phyloP scores from a whole-genome alignment of 2,888 invertebrate species.

The Nomada fucata region DNA sequence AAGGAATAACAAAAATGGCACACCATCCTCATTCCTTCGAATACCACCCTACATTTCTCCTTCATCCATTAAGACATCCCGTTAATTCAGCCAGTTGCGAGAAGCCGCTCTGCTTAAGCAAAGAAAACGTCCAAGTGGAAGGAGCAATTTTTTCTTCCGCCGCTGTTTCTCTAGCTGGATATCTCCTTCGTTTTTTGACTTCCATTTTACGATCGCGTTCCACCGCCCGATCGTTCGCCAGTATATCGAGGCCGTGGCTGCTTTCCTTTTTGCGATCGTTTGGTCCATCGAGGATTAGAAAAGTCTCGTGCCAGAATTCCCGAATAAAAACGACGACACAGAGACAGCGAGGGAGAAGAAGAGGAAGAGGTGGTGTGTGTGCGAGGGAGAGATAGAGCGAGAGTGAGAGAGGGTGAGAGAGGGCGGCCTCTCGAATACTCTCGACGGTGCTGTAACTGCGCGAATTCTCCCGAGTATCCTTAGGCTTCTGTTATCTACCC shows the following conservation, averaged over 20 bases:
- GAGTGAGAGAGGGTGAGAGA: not conserved
- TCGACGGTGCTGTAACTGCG: constrained; percentile 62
- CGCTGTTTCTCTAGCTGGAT: not conserved
- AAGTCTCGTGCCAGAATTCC: constrained; percentile 64
- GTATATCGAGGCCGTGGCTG: constrained; percentile 30
- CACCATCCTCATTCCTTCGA: no score
- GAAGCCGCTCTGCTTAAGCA: constrained; percentile 17
- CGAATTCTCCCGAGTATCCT: constrained; percentile 65
- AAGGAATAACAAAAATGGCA: no score
- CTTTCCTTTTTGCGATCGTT: constrained; percentile 46
- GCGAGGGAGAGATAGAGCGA: not conserved
- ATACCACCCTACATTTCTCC: not conserved
- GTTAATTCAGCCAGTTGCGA: constrained; percentile 24
- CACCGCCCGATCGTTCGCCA: constrained; percentile 24
- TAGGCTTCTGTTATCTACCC: constrained; percentile 61
- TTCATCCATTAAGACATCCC: constrained; percentile 32
- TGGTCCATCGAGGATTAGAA: constrained; percentile 62
- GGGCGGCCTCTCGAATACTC: constrained; percentile 43
- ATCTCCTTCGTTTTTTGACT: not conserved
- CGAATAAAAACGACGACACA: constrained; percentile 49
- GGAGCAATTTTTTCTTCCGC: constrained; percentile 5
- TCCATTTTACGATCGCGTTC: constrained; percentile 44
- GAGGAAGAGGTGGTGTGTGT: no score
- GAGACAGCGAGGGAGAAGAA: not conserved
- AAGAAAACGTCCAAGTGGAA: constrained; percentile 6